phyloP scores from a whole-genome alignment of 2,113 vertebrate species.

The Onychorhynchus coronatus region DNA sequence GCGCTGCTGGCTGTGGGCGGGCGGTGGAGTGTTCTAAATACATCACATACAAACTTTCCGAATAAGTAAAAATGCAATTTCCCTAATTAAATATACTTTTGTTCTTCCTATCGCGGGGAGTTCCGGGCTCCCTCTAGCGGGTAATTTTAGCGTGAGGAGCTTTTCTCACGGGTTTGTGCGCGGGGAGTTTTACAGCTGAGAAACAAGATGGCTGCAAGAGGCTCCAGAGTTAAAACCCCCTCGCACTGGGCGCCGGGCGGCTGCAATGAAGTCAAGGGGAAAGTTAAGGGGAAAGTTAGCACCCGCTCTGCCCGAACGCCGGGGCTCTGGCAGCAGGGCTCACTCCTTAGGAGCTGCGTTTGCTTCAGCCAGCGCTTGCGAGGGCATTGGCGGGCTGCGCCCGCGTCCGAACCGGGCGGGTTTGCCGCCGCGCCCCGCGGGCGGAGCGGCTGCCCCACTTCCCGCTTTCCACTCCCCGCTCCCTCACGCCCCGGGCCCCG shows the following conservation, averaged over 20 bases:
- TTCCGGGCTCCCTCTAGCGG: slow-evolving; percentile 70
- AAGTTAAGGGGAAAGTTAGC: background rate
- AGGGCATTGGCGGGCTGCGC: background rate
- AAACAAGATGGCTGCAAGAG: slow-evolving; percentile 67
- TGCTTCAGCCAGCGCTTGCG: too few species aligned
- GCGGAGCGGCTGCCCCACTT: background rate
- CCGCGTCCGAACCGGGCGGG: background rate
- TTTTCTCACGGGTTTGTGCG: background rate
- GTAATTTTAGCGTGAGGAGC: background rate
- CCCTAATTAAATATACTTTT: background rate
- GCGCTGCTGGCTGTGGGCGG: background rate
- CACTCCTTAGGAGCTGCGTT: too few species aligned
- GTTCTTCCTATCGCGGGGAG: background rate
- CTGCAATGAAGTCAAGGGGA: background rate
- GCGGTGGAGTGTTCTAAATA: background rate
- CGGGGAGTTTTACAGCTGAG: background rate
- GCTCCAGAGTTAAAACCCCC: background rate
- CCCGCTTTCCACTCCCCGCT: too few species aligned
- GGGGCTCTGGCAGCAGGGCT: background rate
- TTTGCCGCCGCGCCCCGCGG: background rate
- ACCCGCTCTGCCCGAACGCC: rapidly evolving
- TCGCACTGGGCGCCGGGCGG: background rate
- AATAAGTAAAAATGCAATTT: slow-evolving; percentile 9
- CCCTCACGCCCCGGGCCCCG: background rate
- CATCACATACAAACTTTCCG: background rate